Percentiles rank a stretch among this genome's conserved stretches.
These are phyloP conservation scores for Drosophila jambulina DNA, from an alignment of 1,140 invertebrate genomes.

Conservation along the genomic window DNA sequence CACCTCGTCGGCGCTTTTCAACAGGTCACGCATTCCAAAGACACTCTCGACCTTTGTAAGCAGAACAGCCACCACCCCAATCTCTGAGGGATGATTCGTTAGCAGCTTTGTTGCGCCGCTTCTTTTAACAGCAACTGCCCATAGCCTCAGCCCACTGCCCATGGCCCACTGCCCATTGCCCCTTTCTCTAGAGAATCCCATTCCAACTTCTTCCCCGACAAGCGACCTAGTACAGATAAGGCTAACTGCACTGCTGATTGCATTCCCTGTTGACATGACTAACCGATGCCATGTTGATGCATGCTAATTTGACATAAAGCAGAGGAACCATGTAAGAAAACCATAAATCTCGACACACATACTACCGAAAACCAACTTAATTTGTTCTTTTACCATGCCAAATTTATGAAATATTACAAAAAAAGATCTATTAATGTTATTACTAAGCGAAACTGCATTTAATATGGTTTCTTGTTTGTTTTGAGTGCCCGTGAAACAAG, in stretches of 20 bases:
- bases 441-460: not conserved
- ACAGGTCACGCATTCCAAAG: constrained; percentile 85
- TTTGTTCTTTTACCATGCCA: constrained; percentile 57
- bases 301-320: constrained; percentile 12
- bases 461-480: constrained; percentile 30
- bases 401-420: constrained; percentile 5
- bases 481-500: constrained; percentile 42
- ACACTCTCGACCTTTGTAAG: constrained; percentile 85
- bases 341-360: constrained; percentile 2
- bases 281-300: constrained; percentile 44
- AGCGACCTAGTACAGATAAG: constrained; percentile 36
- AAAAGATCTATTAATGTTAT: constrained; percentile 5
- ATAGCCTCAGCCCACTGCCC: not conserved
- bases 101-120: constrained; percentile 56
- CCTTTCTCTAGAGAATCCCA: constrained; percentile 7
- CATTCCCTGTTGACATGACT: constrained; percentile 59
- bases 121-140: constrained; percentile 42
- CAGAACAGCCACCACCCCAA: constrained; percentile 18
- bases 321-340: constrained; percentile 12
- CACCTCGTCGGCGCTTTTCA: constrained; percentile 80
- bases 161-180: not conserved
- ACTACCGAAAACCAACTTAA: constrained; percentile 22
- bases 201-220: constrained; percentile 17
- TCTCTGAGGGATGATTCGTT: constrained; percentile 12
- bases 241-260: constrained; percentile 57